Evolutionary conservation across 2,113 vertebrate species (phyloP).

Genomic region (Ictalurus punctatus): DNA sequence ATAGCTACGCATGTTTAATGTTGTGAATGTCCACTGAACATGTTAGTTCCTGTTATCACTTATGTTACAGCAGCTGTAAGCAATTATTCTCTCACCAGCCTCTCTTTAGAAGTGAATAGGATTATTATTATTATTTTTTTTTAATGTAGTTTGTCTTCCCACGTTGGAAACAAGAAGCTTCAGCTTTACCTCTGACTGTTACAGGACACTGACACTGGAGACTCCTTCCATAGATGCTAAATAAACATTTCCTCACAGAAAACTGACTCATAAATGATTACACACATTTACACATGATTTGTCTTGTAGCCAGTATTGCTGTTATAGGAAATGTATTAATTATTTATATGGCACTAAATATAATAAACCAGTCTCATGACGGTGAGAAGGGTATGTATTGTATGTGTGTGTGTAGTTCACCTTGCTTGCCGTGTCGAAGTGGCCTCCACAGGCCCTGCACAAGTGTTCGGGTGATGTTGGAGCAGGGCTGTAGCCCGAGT

Average conservation of each 20-base stretch:
- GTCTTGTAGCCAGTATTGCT: neutral
- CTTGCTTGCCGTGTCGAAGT: constrained; percentile 69
- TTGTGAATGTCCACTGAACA: neutral
- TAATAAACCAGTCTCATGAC: neutral
- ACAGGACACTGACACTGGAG: neutral
- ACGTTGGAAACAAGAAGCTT: neutral
- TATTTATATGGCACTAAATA: neutral
- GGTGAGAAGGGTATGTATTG: neutral
- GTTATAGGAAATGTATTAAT: neutral
- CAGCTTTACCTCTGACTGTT: neutral
- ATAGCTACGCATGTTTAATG: neutral
- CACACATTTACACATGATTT: neutral
- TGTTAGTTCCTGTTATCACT: neutral
- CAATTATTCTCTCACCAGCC: neutral
- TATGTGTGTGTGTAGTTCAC: constrained; percentile 60
- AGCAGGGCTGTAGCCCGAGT: constrained; percentile 74
- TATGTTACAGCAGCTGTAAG: neutral
- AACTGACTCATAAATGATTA: no score
- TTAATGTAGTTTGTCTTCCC: neutral
- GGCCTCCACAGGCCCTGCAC: constrained; percentile 79
- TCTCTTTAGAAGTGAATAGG: neutral
- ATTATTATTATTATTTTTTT: no score
- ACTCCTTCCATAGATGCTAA: neutral
- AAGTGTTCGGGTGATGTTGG: constrained; percentile 71
- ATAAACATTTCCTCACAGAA: neutral